Evolutionary conservation across 1,140 invertebrate genomes (phyloP), one percentile per base, ranked within the genome.

Genomic region (Drosophila repletoides): DNA sequence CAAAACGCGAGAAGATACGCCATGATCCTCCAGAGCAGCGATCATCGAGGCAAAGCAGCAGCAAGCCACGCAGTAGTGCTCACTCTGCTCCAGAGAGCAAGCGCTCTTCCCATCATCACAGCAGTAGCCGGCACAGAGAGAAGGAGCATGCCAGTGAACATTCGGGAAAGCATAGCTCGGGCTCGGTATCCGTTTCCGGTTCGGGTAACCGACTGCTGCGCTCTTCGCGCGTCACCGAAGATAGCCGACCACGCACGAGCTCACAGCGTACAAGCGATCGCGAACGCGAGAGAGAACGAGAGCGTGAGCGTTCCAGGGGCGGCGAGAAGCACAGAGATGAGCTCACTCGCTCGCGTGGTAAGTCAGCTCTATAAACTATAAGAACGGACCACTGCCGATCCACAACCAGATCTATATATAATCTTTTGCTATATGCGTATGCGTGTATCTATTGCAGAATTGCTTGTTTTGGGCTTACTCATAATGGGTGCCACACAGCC

Each of bases 401-500:
- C n/a, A n/a, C n/a, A n/a, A n/a, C n/a, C n/a, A n/a, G 0, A 10
- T 12, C 3, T 9, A 10, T 14, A 4, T 36, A 29, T 40, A 48
- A 68, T 65, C 36, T 26, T 55, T 40, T 45, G 36, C 38, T 26
- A 17, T 22, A 46, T 29, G 10, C 22, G 15, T 22, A 51, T 21
- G 21, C 14, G 9, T 41, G 21, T 58, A 36, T 83, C 46, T 83
- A 24, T 86, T 84, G 19, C 80, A 86, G 80, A 86, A 19, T 61
- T 89, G 24, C 83, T 89, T 58, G 65, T 89, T 60, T 87, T 89
- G 77, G 87, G 81, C 61, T 64, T 89, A 53, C 83, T 89, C 38
- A 79, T 89, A 59, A 83, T 89, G 87, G 87, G 81, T 66, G 87
- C 87, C 71, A 89, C 87, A 51, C 87, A 89, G 70, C 87, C 87